A percentile compares a stretch with the other conserved stretches of the same genome.
Evolutionary conservation across 1,140 invertebrate species (phyloP).

Genomic region (Sinonovacula constricta): DNA sequence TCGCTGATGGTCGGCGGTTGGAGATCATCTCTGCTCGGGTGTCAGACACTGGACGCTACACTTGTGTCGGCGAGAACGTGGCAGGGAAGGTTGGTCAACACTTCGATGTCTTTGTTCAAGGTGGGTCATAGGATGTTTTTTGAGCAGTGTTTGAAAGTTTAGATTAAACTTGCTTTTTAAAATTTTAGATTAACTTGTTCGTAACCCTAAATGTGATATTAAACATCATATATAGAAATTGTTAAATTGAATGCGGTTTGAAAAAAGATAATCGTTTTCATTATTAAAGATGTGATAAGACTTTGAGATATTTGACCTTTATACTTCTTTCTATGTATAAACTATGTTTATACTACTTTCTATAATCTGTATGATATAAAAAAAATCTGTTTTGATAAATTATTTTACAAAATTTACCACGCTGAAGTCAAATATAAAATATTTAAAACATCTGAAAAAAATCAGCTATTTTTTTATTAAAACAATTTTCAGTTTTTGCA

Average conservation of each 20-base stretch:
- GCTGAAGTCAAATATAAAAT: too few relatives aligned
- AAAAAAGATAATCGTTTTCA: not conserved
- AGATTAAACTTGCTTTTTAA: not conserved
- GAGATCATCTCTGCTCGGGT: slow-evolving; percentile 67
- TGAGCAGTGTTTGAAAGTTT: not conserved
- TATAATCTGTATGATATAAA: too few relatives aligned
- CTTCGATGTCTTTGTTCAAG: slow-evolving; percentile 72
- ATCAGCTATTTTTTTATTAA: too few relatives aligned
- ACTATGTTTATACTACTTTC: not conserved
- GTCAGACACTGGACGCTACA: slow-evolving; percentile 78
- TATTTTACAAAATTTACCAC: too few relatives aligned
- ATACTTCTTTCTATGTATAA: not conserved
- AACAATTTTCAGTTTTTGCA: not conserved
- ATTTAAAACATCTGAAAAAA: too few relatives aligned
- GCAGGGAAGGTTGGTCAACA: slow-evolving; percentile 67
- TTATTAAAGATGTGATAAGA: not conserved
- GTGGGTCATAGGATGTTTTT: slow-evolving; percentile 58
- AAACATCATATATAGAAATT: not conserved
- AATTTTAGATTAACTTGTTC: not conserved
- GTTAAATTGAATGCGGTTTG: not conserved
- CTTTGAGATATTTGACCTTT: not conserved
- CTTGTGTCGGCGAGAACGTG: slow-evolving; percentile 80
- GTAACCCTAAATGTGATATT: not conserved
- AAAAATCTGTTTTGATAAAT: too few relatives aligned
- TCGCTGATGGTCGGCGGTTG: slow-evolving; percentile 67